These are phyloP conservation scores for Thalassaphorura encarpata DNA, from an alignment of 1,140 invertebrate genomes.

Conservation along the genomic window DNA sequence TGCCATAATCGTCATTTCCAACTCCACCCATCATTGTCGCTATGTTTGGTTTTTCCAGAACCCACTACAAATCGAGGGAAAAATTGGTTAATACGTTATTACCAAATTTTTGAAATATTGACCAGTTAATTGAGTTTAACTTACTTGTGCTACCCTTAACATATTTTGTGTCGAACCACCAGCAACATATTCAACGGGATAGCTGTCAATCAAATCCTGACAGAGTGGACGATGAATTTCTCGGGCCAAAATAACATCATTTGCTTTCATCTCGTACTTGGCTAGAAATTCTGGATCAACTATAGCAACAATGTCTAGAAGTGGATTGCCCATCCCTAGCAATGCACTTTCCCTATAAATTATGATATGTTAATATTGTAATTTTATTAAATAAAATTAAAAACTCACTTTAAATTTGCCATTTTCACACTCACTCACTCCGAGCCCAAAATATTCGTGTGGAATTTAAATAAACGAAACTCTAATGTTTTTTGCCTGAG, in stretches of 20 bases:
- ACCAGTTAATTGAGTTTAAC: no score
- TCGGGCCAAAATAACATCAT: constrained; percentile 90
- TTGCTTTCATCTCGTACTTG: constrained; percentile 77
- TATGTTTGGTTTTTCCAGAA: constrained; percentile 66
- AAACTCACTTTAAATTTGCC: no score
- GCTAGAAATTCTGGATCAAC: constrained; percentile 66
- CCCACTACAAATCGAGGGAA: constrained; percentile 76
- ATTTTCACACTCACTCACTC: no score
- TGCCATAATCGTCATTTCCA: constrained; percentile 79
- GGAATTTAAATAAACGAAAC: no score
- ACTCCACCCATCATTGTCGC: constrained; percentile 89
- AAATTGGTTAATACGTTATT: no score
- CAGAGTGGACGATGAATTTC: constrained; percentile 81
- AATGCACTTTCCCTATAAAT: constrained; percentile 25
- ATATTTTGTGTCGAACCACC: constrained; percentile 95
- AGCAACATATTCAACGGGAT: constrained; percentile 78
- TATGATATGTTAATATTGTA: no score
- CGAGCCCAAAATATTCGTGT: no score
- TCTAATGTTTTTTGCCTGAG: no score
- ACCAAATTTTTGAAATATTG: no score
- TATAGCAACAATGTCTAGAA: constrained; percentile 84
- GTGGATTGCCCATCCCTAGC: constrained; percentile 78
- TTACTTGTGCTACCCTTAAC: constrained; percentile 72
- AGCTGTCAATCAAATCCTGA: constrained; percentile 60
- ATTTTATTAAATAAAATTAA: no score